Evolutionary conservation across 2,888 invertebrate genomes (phyloP).

Genomic region (Neoitamus cyanurus): DNA sequence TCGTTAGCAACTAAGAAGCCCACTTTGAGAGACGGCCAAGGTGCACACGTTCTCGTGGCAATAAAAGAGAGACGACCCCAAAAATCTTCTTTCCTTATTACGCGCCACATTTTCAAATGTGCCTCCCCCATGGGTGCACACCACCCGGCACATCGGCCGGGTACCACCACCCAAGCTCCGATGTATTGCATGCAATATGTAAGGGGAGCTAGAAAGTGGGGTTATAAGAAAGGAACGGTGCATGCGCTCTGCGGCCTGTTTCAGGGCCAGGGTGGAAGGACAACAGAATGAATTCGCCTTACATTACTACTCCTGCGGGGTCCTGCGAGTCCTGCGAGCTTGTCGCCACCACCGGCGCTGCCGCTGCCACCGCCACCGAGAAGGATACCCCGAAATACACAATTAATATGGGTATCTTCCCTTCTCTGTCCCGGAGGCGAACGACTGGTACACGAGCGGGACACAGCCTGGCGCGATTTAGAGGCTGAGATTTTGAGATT

Average conservation of each 20-base stretch:
- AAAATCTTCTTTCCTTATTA: conserved; percentile 42
- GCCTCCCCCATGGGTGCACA: neutral
- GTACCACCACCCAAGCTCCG: neutral
- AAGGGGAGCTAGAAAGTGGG: conserved; percentile 36
- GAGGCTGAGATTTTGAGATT: neutral
- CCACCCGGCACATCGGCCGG: neutral
- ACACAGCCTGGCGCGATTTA: neutral
- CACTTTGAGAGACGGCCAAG: conserved; percentile 36
- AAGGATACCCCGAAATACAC: conserved; percentile 14
- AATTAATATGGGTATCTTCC: conserved; percentile 16
- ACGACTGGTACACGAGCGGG: neutral
- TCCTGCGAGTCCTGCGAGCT: neutral
- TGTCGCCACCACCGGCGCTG: neutral
- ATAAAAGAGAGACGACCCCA: conserved; percentile 18
- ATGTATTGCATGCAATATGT: conserved; percentile 23
- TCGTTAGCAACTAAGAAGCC: conserved; percentile 54
- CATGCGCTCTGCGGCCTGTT: conserved; percentile 48
- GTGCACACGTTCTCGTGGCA: neutral
- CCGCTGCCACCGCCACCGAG: neutral
- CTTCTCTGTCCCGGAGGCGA: neutral
- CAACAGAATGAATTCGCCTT: conserved; percentile 50
- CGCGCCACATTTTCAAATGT: conserved; percentile 40
- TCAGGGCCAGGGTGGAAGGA: neutral
- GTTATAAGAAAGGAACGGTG: conserved; percentile 28
- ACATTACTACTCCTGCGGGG: conserved; percentile 46